Evolutionary conservation across 2,113 vertebrate species (phyloP).

Genomic region (Labeo rohita): DNA sequence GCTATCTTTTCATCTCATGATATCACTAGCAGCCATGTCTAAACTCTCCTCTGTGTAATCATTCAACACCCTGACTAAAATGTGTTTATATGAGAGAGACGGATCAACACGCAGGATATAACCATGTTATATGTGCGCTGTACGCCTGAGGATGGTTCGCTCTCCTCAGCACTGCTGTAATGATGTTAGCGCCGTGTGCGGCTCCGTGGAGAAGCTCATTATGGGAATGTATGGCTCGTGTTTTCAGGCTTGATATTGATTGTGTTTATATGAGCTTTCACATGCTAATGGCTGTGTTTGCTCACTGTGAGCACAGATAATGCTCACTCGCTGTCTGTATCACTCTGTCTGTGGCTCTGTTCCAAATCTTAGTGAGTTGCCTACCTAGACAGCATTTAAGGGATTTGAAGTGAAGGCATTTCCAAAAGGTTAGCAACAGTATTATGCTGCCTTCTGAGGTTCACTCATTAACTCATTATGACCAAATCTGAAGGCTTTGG

Average conservation of each 20-base stretch:
- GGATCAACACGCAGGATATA: constrained; percentile 43
- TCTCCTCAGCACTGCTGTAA: constrained; percentile 22
- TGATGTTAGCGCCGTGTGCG: constrained; percentile 38
- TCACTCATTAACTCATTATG: not conserved
- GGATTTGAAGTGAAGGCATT: not conserved
- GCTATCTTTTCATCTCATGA: not conserved
- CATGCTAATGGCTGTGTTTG: constrained; percentile 11
- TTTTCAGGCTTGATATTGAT: constrained; percentile 32
- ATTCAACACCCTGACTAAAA: not conserved
- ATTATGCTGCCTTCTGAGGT: not conserved
- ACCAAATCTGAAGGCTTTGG: not conserved
- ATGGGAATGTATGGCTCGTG: constrained; percentile 19
- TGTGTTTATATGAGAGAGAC: not conserved
- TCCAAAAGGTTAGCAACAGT: not conserved
- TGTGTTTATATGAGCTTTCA: constrained; percentile 36
- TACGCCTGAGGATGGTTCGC: constrained; percentile 41
- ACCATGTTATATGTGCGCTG: constrained; percentile 56
- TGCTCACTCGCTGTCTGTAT: not conserved
- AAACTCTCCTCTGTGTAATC: constrained; percentile 3
- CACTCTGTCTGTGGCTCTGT: not conserved
- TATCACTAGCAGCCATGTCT: not conserved
- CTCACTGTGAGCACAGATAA: constrained; percentile 26
- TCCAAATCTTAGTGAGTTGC: not conserved
- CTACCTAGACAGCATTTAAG: not conserved
- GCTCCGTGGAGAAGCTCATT: constrained; percentile 32